Evolutionary conservation across 2,888 invertebrate genomes (phyloP), one percentile per base, ranked within the genome.

Genomic region (Erynnis tages): DNA sequence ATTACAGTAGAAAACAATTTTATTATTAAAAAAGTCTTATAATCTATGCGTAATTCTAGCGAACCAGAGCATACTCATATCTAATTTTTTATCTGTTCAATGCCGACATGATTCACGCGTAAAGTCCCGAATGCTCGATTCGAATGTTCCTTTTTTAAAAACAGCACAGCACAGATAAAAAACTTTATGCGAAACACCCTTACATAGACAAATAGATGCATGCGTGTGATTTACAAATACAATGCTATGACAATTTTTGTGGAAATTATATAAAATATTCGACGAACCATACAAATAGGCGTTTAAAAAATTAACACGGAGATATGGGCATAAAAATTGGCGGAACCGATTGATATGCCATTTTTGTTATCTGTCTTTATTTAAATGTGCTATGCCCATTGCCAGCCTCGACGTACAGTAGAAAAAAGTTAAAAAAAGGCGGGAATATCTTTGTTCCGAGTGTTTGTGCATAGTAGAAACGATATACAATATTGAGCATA

Each of bases 1-100:
- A 71, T 76, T 83, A 81, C 75, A 77, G 77, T 83, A 82, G 75
- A 85, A 85, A 85, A 82, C 71, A 82, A 81, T 72, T 66, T 78
- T 75, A 73, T 69, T 73, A 72, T 75, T 71, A 76, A 83, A 86
- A 85, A 82, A 81, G 79, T 83, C 79, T 77, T 74, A 73, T 67
- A 69, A 55, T 59, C 82, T 86, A 84, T 59, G 73, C 80, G 66
- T 84, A 76, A 71, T 73, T 66, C 81, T 85, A 84, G 81, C 84
- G 78, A 76, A 82, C 82, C 82, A 73, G 77, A 76, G 78, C 76
- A 72, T 73, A 72, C 67, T 70, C 69, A 65, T 67, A 65, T 67
- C 41, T 53, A 64, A 63, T 66, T 62, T 67, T 67, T 68, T 70
- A 69, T 66, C 63, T 70, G 76, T 66, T 73, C 73, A 76, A 76